A percentile compares a stretch with the other conserved stretches of the same genome.
Conservation (phyloP, 2,113 vertebrate genomes). For the Hydrolagus affinis region DNA sequence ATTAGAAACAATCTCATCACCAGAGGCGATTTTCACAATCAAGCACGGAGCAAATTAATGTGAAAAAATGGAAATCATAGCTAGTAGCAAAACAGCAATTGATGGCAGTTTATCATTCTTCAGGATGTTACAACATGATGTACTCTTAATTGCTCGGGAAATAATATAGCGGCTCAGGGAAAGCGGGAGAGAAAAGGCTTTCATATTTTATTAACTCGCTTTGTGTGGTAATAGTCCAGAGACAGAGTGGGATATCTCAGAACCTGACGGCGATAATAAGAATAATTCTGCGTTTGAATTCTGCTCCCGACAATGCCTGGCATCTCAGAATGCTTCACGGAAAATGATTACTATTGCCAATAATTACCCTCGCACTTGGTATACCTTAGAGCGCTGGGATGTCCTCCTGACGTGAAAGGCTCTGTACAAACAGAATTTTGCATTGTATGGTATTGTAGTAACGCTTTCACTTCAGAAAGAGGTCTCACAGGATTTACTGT, state of each 20-base stretch:
- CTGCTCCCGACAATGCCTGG: too few relatives aligned
- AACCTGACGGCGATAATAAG: neutral
- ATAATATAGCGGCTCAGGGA: neutral
- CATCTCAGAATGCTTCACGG: too few relatives aligned
- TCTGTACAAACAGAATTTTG: too few relatives aligned
- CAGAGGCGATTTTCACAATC: conserved; percentile 22
- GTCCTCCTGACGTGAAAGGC: too few relatives aligned
- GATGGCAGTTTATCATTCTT: conserved; percentile 30
- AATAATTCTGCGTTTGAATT: too few relatives aligned
- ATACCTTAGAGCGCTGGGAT: too few relatives aligned
- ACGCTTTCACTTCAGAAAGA: too few relatives aligned
- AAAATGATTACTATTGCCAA: too few relatives aligned
- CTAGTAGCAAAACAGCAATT: conserved; percentile 28
- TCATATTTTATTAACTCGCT: neutral
- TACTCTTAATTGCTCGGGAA: conserved; percentile 27
- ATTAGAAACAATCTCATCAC: conserved; percentile 24
- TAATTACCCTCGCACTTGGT: too few relatives aligned
- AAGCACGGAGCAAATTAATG: conserved; percentile 22
- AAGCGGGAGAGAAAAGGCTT: neutral
- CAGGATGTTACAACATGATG: conserved; percentile 24
- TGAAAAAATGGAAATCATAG: conserved; percentile 30
- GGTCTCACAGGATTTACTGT: too few relatives aligned
- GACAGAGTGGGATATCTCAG: neutral
- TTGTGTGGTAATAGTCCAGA: neutral
- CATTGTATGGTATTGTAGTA: too few relatives aligned